Evolutionary conservation across 2,113 vertebrate genomes (phyloP), one percentile per base, ranked within the genome.

Genomic region (Todiramphus chloris): DNA sequence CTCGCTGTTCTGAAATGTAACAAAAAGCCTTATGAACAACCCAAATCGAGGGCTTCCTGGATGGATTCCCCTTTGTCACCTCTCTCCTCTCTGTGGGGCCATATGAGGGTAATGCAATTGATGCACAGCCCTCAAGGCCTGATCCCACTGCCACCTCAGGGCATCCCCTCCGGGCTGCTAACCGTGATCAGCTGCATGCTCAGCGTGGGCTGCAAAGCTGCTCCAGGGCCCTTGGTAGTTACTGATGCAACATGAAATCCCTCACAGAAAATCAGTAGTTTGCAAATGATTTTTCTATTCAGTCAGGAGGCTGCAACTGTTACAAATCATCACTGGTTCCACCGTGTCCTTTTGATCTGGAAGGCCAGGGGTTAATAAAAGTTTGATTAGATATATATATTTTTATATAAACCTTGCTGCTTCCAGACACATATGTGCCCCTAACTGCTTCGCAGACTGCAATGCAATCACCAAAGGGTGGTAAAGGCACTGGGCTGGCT

Each of bases 391-490:
- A 76, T 70, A 75, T 44, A 73, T 87, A 7, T 91, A 87, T 94
- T 87, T 87, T 68, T 94, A 43, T 89, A 81, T 78, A 81, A 94
- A 33, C 80, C 77, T 62, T 92, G 86, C 80, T 93, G 91, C 86
- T 83, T 72, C 37, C 60, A 87, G 46, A 33, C 76, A 72, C 73
- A 11, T 43, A 39, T 3, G 27, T 87, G 80, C 85, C 73, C 82
- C 68, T 35, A 81, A 1, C 46, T 59, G 85, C 83, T 92, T 90
- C 37, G 24, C 72, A 85, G 75, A 35, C 68, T 41, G 69, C 73
- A 56, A 18, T 51, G 51, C 83, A 83, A 75, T 86, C 93, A 90
- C 90, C 76, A 37, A 76, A 91, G 63, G 33, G 23, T 63, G 63
- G 68, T 53, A 67, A 68, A 90, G 64, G 73, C 74, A n/a, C 73